Evolutionary conservation across 2,113 vertebrate species (phyloP).

Genomic region (Cisticola juncidis): DNA sequence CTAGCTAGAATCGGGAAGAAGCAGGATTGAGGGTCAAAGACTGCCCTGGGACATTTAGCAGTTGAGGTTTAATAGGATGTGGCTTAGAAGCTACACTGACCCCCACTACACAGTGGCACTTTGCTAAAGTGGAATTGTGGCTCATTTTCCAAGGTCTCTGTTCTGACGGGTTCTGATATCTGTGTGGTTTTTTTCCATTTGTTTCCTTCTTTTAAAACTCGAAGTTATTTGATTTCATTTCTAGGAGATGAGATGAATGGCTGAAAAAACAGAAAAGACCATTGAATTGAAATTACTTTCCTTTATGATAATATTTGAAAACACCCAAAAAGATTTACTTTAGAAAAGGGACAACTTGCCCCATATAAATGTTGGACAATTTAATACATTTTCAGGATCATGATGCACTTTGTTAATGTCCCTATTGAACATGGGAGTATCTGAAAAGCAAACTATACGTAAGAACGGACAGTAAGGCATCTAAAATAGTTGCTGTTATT

Average conservation of each 20-base stretch:
- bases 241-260: neutral
- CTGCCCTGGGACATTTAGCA: neutral
- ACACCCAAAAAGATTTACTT: neutral
- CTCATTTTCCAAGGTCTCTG: neutral
- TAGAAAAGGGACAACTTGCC: neutral
- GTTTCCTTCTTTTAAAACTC: neutral
- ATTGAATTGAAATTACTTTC: neutral
- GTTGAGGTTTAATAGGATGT: neutral
- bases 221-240: neutral
- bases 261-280: neutral
- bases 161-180: neutral
- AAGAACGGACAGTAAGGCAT: neutral
- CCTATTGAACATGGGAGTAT: fast-evolving
- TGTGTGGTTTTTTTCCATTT: neutral
- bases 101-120: neutral
- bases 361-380: neutral
- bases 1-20: neutral
- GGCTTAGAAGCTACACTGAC: neutral
- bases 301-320: neutral
- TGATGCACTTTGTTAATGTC: neutral
- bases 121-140: neutral
- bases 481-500: neutral
- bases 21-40: neutral
- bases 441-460: neutral
- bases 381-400: neutral